Evolutionary conservation across 2,888 invertebrate genomes (phyloP).

Genomic region (Abscondita cerata): DNA sequence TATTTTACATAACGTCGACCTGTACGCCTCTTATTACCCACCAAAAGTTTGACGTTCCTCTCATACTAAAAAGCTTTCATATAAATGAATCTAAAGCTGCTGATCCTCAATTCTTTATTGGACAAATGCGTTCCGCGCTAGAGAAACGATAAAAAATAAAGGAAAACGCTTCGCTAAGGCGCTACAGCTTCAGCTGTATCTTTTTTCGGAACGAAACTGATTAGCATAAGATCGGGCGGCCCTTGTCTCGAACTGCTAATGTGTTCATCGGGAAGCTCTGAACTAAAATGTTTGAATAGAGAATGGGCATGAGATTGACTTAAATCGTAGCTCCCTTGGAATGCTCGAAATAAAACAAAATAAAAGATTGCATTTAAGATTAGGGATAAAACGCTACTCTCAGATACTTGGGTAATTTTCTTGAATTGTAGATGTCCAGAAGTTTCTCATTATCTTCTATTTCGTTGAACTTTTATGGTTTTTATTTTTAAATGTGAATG

Average conservation of each 20-base stretch:
- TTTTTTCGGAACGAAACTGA: slow-evolving; percentile 46
- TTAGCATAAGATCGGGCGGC: slow-evolving; percentile 53
- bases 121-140: slow-evolving; percentile 45
- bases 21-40: slow-evolving; percentile 43
- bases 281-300: slow-evolving; percentile 38
- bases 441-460: slow-evolving; percentile 45
- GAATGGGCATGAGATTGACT: slow-evolving; percentile 47
- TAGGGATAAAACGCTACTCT: slow-evolving; percentile 49
- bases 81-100: slow-evolving; percentile 31
- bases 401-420: slow-evolving; percentile 51
- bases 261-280: slow-evolving; percentile 50
- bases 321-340: slow-evolving; percentile 42
- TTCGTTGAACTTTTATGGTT: slow-evolving; percentile 22
- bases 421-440: slow-evolving; percentile 52
- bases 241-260: slow-evolving; percentile 53
- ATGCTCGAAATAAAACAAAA: slow-evolving; percentile 50
- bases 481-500: slow-evolving; percentile 3
- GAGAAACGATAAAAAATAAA: slow-evolving; percentile 41
- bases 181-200: slow-evolving; percentile 35
- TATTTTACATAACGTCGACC: slow-evolving; percentile 44
- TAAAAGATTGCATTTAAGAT: slow-evolving; percentile 54
- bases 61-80: slow-evolving; percentile 32
- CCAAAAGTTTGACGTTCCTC: slow-evolving; percentile 7
- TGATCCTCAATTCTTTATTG: slow-evolving; percentile 35
- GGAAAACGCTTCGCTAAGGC: slow-evolving; percentile 35